A percentile compares a stretch with the other conserved stretches of the same genome.
These are phyloP conservation scores for Masticophis lateralis DNA, from an alignment of 2,797 vertebrate species.

Conservation along the genomic window DNA sequence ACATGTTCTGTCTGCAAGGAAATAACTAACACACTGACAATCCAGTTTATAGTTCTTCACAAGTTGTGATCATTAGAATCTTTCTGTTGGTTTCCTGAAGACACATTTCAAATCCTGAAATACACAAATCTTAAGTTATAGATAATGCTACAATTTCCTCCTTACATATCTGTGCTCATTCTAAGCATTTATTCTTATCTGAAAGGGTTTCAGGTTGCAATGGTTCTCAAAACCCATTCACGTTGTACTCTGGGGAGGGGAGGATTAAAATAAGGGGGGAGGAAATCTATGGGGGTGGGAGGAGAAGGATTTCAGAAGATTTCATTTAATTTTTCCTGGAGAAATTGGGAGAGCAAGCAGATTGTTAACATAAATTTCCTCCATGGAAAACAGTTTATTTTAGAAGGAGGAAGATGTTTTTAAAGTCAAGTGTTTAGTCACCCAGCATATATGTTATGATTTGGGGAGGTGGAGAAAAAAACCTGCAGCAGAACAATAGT, in stretches of 20 bases:
- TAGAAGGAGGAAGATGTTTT: neutral
- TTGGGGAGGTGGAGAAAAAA: neutral
- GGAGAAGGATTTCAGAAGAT: neutral
- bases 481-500: neutral
- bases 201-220: neutral
- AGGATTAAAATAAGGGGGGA: neutral
- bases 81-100: neutral
- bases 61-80: neutral
- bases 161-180: neutral
- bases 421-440: neutral
- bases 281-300: too few relatives aligned
- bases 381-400: neutral
- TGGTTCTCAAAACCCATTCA: neutral
- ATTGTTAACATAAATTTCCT: neutral
- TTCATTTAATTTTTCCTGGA: neutral
- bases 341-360: neutral
- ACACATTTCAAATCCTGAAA: neutral
- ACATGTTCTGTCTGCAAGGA: conserved; percentile 19
- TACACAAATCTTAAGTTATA: neutral
- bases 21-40: conserved; percentile 24
- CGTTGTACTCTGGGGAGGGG: too few relatives aligned
- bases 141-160: neutral
- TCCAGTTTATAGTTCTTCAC: neutral
- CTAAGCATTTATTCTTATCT: neutral
- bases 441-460: neutral